Base-by-base conservation (phyloP, 2,888 invertebrate genomes). In the Oxyteleia sp. region DNA sequence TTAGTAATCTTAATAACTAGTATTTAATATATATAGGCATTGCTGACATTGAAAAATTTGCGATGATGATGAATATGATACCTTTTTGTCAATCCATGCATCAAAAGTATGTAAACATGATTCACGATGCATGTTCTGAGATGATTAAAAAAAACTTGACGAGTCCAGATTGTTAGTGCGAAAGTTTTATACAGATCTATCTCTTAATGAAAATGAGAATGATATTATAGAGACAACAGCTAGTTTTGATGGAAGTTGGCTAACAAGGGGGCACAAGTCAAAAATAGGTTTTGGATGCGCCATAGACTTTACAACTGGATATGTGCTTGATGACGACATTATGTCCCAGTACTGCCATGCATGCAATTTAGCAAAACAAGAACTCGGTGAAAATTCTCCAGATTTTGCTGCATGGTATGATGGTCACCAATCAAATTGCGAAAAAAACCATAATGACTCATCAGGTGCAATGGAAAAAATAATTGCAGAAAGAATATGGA, bases 401-500 rank as follows among this genome's bases (percentile, higher is more conserved):
- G 38, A 7, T 1, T 51, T 41, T n/a, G 41, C 41, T 47, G 16
- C 61, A 26, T 63, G 29, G 63, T 63, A 47, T n/a, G 1, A 7
- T 32, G 29, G 11, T 3, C 45, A 63, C 23, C 45, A 63, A 32
- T 2, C 11, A 32, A 18, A 45, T 1, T 63, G 32, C 13, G 29
- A 63, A 32, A 16, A n/a, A 5, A 63, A 63, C 13, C 47, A 47
- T 63, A 47, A 16, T 4, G 63, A 64, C 29, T 80, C 64, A 29
- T 66, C 80, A 10, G 72, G 80, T 26, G 55, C 59, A 13, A 80
- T 80, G 38, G 63, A 47, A 18, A 63, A 45, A 47, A 18, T 0
- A 43, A 53, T 45, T 11, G 63, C 78, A 0, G 79, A 32, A 20
- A 59, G n/a, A 64, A 59, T 79, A n/a, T 71, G 64, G 79, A 51